These are phyloP conservation scores for Pardosa pseudoannulata DNA, from an alignment of 2,888 invertebrate genomes.

Conservation along the genomic window DNA sequence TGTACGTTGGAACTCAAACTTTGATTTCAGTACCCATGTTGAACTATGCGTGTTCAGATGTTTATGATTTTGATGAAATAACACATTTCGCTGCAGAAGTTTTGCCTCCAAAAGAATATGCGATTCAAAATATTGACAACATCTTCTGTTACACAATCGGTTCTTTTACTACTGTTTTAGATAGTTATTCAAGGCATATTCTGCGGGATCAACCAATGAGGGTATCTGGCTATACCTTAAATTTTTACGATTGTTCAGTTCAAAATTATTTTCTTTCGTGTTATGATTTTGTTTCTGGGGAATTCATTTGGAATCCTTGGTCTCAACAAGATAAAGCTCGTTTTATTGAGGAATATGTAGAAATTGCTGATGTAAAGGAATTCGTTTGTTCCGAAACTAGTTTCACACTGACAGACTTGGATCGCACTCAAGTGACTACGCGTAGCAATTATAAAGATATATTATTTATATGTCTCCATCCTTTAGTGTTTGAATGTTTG, in stretches of 20 bases:
- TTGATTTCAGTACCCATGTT: neutral
- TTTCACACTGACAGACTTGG: neutral
- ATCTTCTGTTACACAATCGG: neutral
- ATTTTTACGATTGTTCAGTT: neutral
- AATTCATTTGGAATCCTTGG: neutral
- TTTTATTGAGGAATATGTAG: neutral
- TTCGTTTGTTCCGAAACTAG: neutral
- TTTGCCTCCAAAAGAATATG: neutral
- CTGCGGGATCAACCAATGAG: neutral
- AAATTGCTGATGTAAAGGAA: neutral
- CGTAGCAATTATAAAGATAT: neutral
- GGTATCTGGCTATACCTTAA: neutral
- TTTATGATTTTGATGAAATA: neutral
- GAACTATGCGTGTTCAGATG: neutral
- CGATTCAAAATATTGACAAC: neutral
- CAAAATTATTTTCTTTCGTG: neutral
- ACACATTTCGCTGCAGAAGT: constrained; percentile 8
- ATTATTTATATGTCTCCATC: neutral
- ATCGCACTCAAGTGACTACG: neutral
- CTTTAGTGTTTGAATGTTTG: neutral
- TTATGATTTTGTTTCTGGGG: neutral
- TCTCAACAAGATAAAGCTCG: neutral
- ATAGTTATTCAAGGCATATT: neutral
- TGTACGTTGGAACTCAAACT: constrained; percentile 2
- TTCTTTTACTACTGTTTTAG: neutral